Evolutionary conservation across 2,888 invertebrate genomes (phyloP).

Genomic region (Ormyrus nitidulus): DNA sequence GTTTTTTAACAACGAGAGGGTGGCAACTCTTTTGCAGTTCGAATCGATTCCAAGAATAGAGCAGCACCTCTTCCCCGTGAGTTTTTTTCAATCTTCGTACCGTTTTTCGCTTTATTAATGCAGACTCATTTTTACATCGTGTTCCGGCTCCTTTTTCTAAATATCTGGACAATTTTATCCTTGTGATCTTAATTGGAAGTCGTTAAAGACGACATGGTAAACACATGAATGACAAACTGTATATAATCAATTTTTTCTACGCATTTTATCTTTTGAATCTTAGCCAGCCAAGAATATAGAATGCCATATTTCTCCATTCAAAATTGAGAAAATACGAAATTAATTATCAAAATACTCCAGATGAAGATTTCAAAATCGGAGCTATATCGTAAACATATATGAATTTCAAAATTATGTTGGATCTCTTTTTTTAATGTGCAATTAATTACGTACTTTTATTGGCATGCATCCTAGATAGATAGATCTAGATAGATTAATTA

Average conservation of each 20-base stretch:
- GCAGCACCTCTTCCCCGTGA: background rate
- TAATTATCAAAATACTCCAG: too few species aligned
- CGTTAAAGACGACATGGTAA: conserved; percentile 48
- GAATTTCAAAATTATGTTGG: too few species aligned
- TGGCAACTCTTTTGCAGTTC: conserved; percentile 26
- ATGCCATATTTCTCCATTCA: conserved; percentile 4
- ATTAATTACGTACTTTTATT: conserved; percentile 7
- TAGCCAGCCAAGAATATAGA: background rate
- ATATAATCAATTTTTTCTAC: conserved; percentile 48
- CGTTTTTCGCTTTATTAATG: conserved; percentile 47
- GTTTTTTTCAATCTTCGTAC: conserved; percentile 31
- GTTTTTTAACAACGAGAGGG: conserved; percentile 30
- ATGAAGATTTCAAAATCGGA: too few species aligned
- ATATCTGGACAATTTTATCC: conserved; percentile 55
- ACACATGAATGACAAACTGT: conserved; percentile 44
- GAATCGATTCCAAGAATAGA: conserved; percentile 45
- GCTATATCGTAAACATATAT: too few species aligned
- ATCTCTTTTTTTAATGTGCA: background rate
- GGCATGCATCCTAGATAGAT: too few species aligned
- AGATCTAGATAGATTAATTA: too few species aligned
- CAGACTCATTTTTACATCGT: conserved; percentile 45
- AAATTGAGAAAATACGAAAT: background rate
- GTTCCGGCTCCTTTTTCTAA: conserved; percentile 46
- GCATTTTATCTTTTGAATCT: conserved; percentile 32
- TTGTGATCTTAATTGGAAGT: conserved; percentile 51